Conservation (phyloP, 2,797 vertebrate genomes). For the Sebastes alutus region DNA sequence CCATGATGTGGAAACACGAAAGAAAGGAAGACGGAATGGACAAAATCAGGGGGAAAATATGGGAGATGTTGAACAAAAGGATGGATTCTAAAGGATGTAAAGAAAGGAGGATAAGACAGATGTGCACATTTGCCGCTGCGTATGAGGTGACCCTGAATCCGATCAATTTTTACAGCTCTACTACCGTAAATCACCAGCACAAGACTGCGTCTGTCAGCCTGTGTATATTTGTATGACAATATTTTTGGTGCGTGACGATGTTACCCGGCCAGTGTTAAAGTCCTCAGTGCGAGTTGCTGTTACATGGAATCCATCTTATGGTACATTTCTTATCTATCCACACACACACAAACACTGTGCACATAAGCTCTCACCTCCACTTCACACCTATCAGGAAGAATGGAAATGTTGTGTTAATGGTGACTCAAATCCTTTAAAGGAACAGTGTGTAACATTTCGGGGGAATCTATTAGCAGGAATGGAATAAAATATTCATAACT, state of each 20-base stretch:
- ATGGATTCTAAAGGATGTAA: constrained; percentile 19
- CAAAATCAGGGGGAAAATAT: not conserved
- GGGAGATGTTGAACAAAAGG: not conserved
- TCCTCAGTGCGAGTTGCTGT: not conserved
- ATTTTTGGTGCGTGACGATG: not conserved
- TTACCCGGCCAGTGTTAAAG: not conserved
- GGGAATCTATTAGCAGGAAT: too few species aligned
- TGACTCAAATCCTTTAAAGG: not conserved
- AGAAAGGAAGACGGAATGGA: not conserved
- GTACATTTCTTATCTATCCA: not conserved
- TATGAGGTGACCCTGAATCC: constrained; percentile 62
- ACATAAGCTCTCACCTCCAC: not conserved
- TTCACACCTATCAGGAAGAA: not conserved
- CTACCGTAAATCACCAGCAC: constrained; percentile 60
- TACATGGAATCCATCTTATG: constrained; percentile 22
- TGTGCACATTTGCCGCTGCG: constrained; percentile 23
- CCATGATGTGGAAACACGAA: constrained; percentile 1
- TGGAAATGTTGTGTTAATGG: not conserved
- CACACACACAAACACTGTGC: not conserved
- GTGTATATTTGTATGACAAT: constrained; percentile 5
- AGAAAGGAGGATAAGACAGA: constrained; percentile 19
- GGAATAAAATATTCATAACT: not conserved
- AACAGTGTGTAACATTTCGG: too few species aligned
- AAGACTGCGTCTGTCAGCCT: not conserved
- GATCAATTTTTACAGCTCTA: constrained; percentile 67